These are phyloP conservation scores for Decapterus maruadsi DNA, from an alignment of 2,797 vertebrate genomes.

Conservation along the genomic window DNA sequence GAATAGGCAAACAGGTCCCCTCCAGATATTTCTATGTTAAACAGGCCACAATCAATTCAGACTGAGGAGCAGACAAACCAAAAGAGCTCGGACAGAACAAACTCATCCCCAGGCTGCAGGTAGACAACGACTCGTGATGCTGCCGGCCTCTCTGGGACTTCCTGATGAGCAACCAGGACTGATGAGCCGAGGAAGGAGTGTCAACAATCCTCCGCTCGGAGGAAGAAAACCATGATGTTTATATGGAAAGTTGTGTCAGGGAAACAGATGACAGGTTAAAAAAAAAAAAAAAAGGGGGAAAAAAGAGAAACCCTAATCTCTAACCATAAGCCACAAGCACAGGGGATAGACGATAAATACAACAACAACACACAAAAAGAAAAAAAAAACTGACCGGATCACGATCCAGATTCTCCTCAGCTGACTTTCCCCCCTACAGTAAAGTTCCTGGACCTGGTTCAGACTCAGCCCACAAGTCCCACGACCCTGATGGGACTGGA, in stretches of 20 bases:
- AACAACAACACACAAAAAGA: constrained; percentile 3
- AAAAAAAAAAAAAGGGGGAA: neutral
- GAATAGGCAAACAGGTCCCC: constrained; percentile 47
- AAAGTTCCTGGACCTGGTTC: constrained; percentile 20
- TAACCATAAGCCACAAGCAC: neutral
- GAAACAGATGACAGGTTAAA: neutral
- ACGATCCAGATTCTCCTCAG: constrained; percentile 27
- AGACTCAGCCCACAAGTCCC: constrained; percentile 47
- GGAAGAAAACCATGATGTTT: neutral
- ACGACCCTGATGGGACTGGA: constrained; percentile 35
- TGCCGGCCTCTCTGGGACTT: neutral
- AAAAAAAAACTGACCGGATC: constrained; percentile 54
- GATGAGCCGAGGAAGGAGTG: constrained; percentile 28
- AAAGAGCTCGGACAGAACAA: constrained; percentile 68
- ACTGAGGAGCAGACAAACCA: constrained; percentile 15
- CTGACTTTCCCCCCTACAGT: neutral
- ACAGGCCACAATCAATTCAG: constrained; percentile 37
- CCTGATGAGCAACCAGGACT: constrained; percentile 36
- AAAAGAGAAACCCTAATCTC: neutral
- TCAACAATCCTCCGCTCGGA: constrained; percentile 28
- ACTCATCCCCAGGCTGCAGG: constrained; percentile 41
- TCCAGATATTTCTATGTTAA: constrained; percentile 54
- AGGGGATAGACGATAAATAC: neutral
- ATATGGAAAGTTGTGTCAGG: constrained; percentile 1
- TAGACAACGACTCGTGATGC: neutral